Evolutionary conservation across 2,113 vertebrate species (phyloP), one percentile per base, ranked within the genome.

Genomic region (Indri indri): DNA sequence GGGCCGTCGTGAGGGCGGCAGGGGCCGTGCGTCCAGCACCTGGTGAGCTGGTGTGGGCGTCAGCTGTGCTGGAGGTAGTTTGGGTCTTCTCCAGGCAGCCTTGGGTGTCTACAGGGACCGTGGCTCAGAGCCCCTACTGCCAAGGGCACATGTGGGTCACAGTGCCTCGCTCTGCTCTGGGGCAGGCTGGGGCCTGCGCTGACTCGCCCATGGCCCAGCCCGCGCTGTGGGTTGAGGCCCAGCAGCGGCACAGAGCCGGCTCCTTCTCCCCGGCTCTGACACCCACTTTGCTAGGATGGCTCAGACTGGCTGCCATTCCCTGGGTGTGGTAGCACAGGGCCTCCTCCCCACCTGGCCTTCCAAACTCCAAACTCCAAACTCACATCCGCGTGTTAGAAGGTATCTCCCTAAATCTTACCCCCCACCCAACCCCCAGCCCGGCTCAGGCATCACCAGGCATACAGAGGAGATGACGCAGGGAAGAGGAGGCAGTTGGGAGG

Each of bases 311-410:
- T 66, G 50, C 50, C 3, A 14, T 20, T 45, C 47, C 37, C 50
- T 18, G 52, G 71, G 34, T 11, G 1, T 8, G 34, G 9, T 4
- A 42, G 34, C 70, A 1, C 0, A 0, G 45, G 30, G 4, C 17
- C 52, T 17, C 17, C 57, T 57, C 40, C 40, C 40, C 14, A 22
- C 18, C 20, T 5, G 1, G 14, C 37, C 25, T 47, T 12, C 17
- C 23, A n/a, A 63, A 6, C 42, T 30, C 17, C 23, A n/a, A 63
- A 6, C 42, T 30, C 12, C 73, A 27, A 6, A 90, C 74, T 74
- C 83, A 27, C 17, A 12, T 57, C 37, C 73, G 54, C 37, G 6
- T 14, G 59, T 52, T 50, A 45, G 81, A 68, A 86, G 59, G 3
- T 59, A 37, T 54, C 52, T 80, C 73, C 47, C 57, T 61, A 45